Percentiles rank a stretch among this genome's conserved stretches.
These are phyloP conservation scores for Magallana nippona DNA, from an alignment of 2,888 invertebrate species.

Conservation along the genomic window DNA sequence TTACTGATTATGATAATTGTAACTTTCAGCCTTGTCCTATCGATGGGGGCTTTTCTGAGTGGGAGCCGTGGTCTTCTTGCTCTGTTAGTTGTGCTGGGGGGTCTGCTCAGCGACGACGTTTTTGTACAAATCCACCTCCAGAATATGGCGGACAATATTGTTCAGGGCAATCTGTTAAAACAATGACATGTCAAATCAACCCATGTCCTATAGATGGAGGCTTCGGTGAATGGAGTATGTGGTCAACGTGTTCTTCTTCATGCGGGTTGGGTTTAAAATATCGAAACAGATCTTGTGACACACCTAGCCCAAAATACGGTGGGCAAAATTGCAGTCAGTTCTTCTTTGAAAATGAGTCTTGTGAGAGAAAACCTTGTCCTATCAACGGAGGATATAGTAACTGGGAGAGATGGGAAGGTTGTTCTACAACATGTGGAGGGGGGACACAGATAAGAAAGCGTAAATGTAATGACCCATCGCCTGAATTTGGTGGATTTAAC, in stretches of 20 bases:
- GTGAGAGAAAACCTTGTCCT: background rate
- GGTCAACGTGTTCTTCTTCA: constrained; percentile 1
- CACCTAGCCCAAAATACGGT: background rate
- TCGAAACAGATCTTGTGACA: background rate
- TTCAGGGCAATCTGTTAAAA: background rate
- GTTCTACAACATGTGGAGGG: background rate
- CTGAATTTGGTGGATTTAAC: constrained; percentile 28
- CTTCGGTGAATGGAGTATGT: background rate
- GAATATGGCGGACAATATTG: constrained; percentile 32
- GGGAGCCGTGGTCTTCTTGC: constrained; percentile 16
- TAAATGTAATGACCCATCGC: background rate
- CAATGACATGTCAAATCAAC: background rate
- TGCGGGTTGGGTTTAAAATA: background rate
- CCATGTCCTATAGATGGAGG: constrained; percentile 27
- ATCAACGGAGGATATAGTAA: background rate
- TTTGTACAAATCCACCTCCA: constrained; percentile 14
- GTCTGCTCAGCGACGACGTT: background rate
- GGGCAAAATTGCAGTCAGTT: background rate
- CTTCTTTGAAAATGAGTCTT: background rate
- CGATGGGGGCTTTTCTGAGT: constrained; percentile 20
- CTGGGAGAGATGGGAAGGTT: background rate
- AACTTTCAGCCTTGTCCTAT: constrained; percentile 34
- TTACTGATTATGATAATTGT: background rate
- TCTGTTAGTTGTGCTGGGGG: constrained; percentile 18
- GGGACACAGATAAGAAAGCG: background rate